Base-by-base conservation (phyloP, 2,113 vertebrate species). In the Epinephelus moara region DNA sequence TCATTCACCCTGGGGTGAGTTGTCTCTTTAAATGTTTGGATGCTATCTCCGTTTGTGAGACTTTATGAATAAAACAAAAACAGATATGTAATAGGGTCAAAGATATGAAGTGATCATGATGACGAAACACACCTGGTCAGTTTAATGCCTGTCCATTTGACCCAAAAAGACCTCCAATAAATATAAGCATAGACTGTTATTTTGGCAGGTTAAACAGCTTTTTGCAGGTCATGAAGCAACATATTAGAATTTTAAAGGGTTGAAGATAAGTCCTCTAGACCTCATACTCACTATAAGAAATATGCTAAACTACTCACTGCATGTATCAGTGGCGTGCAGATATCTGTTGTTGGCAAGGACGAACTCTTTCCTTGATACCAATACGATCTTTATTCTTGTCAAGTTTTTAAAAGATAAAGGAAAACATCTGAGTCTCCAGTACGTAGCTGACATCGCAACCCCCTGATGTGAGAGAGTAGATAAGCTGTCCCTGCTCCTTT, bases 381-480 rank as follows among this genome's bases (percentile, higher is more conserved):
- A 2, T 55, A 9, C 42, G 0, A 52, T 74, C n/a, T 33, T 61
- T 61, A 69, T 73, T 68, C 62, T 18, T 56, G 40, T 74, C 25
- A 25, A 15, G 47, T 42, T 49, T 78, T 33, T 15, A 45, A 55
- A 66, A 66, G 55, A 72, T 67, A 23, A 62, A 79, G 55, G 62
- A 25, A 37, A 55, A 62, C 33, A 72, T 42, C 25, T 23, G 3
- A 55, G n/a, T 61, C 21, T 19, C 23, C 23, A 33, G 0, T 49
- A 49, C 10, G 37, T 14, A 70, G 76, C 68, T 72, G 69, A 64
- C 27, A 40, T 37, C 45, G 52, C 37, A 40, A 40, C 15, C 52
- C 37, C 49, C 57, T 4, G 23, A 66, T 27, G 33, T 40, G 23
- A 47, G 37, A 18, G 47, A 37, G 66, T 4, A 55, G 57, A 74